Conservation (phyloP, 2,797 vertebrate species). For the Schizothorax lantsangensis region DNA sequence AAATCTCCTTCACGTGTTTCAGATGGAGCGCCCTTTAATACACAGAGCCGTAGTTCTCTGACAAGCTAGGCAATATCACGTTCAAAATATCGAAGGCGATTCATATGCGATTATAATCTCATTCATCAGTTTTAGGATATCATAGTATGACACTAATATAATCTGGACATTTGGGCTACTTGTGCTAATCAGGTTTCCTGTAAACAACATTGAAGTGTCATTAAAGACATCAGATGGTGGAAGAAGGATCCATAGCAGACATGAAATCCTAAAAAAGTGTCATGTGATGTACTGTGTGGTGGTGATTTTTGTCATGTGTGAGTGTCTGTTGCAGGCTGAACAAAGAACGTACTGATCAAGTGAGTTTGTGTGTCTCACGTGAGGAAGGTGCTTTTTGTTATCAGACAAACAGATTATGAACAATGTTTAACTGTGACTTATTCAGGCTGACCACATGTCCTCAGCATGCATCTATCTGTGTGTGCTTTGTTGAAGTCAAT, state of each 20-base stretch:
- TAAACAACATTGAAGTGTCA: slow-evolving; percentile 15
- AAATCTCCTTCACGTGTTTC: no score
- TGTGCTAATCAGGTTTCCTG: slow-evolving; percentile 6
- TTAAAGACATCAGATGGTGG: neutral
- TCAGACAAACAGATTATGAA: slow-evolving; percentile 6
- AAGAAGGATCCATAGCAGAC: neutral
- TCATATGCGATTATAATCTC: neutral
- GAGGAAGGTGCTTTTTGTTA: slow-evolving; percentile 14
- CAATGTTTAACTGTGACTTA: neutral
- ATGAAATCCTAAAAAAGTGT: neutral
- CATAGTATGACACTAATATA: neutral
- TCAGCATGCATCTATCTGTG: neutral
- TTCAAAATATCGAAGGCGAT: no score
- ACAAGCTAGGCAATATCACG: no score
- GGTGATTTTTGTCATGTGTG: slow-evolving; percentile 7
- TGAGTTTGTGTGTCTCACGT: neutral
- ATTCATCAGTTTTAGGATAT: slow-evolving; percentile 12
- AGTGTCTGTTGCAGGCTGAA: neutral
- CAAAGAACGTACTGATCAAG: slow-evolving; percentile 21
- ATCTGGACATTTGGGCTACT: neutral
- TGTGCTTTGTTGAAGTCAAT: neutral
- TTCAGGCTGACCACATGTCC: neutral
- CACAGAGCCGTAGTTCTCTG: no score
- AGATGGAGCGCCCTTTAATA: no score
- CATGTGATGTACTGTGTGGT: slow-evolving; percentile 37